A percentile compares a stretch with the other conserved stretches of the same genome.
phyloP scores from a whole-genome alignment of 2,888 invertebrate genomes.

The Gymnoscelis rufifasciata region DNA sequence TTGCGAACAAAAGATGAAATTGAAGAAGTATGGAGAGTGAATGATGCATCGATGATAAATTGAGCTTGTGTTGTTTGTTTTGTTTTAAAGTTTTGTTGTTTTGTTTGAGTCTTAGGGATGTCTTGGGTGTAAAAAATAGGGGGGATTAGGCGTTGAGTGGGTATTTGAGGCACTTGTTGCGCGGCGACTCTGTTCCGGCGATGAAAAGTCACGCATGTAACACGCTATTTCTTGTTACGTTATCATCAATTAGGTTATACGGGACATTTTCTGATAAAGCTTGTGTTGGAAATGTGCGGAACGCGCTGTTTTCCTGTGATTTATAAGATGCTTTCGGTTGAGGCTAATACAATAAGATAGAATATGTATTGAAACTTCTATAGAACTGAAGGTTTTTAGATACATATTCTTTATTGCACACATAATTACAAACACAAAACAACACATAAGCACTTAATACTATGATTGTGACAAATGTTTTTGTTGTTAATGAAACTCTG shows the following conservation, averaged over 20 bases:
- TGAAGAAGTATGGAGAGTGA: conserved; percentile 33
- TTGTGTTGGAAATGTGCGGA: background rate
- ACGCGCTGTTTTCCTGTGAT: too few species aligned
- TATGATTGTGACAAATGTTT: too few species aligned
- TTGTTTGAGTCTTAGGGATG: conserved; percentile 23
- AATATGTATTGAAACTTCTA: too few species aligned
- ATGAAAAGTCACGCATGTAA: conserved; percentile 71
- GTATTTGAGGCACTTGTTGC: conserved; percentile 69
- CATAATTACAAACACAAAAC: too few species aligned
- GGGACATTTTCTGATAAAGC: conserved; percentile 16
- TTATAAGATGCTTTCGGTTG: too few species aligned
- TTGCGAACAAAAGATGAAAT: conserved; percentile 53
- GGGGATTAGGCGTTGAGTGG: conserved; percentile 47
- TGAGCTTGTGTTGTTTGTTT: conserved; percentile 2
- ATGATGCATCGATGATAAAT: conserved; percentile 20
- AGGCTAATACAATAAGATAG: too few species aligned
- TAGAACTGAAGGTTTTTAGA: too few species aligned
- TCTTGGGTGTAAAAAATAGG: conserved; percentile 39
- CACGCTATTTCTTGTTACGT: conserved; percentile 61
- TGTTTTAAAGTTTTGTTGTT: conserved; percentile 17
- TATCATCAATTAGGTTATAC: conserved; percentile 52
- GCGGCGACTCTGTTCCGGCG: conserved; percentile 64
- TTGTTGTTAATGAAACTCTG: too few species aligned
- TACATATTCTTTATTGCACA: too few species aligned
- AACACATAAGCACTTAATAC: too few species aligned